Base-by-base conservation (phyloP, 2,888 invertebrate species). In the Caradrina kadenii region DNA sequence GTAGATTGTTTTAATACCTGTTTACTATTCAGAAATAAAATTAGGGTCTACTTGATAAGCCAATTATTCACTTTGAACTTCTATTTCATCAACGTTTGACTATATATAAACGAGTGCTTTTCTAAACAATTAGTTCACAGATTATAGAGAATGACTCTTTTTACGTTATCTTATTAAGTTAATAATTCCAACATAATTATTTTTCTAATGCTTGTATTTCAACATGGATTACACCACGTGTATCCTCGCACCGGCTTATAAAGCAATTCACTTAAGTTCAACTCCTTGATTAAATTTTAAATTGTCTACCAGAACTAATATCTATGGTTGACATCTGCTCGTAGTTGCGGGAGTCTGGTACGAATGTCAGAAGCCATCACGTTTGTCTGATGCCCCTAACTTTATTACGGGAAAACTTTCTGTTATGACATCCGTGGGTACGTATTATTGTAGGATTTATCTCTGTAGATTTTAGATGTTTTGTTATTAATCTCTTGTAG, bases 261-360 rank as follows among this genome's bases (percentile, higher is more conserved):
- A 39, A 74, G 63, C 42, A 78, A 78, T 77, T 42, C 53, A 54
- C 54, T 78, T 55, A 61, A 81, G 80, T 80, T 81, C 61, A 70
- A 62, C 73, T 73, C 76, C 73, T 85, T 90, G 86, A 91, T 91
- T 91, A 89, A 91, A 91, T 89, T 91, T 91, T 86, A 88, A 91
- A 89, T 84, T 80, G 82, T 80, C 84, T 82, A 80, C 71, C 65
- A 72, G 78, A 90, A 88, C 87, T 91, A 90, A 91, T 90, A 91
- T 89, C 88, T 87, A 88, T 88, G 85, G 87, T 83, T 89, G 86
- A 86, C 92, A 93, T 90, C 93, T 92, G 92, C 85, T 86, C 81
- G 69, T 64, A 72, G 78, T 63, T 64, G 65, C 39, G 65, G 22
- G 19, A 68, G 64, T 42, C 64, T 64, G 66, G 35, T 45, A 64